A percentile compares a stretch with the other conserved stretches of the same genome.
phyloP scores from a whole-genome alignment of 2,888 invertebrate species.

The Aromia moschata region DNA sequence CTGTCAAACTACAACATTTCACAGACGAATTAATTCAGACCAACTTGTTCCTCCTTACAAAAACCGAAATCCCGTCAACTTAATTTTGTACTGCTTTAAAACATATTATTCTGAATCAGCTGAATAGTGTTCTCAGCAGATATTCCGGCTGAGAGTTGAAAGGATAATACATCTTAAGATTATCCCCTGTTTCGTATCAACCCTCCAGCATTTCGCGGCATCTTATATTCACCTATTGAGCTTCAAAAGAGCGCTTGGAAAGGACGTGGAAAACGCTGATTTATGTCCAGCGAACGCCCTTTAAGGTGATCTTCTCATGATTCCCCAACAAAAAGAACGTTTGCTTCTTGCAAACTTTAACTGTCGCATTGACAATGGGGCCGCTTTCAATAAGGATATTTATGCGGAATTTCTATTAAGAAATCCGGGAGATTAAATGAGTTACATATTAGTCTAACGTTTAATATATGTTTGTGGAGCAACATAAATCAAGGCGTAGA shows the following conservation, averaged over 20 bases:
- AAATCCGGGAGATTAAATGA: not conserved
- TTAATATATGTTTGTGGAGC: not conserved
- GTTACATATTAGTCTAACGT: not conserved
- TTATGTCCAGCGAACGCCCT: slow-evolving; percentile 8
- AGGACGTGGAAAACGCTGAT: slow-evolving; percentile 1
- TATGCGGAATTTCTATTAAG: not conserved
- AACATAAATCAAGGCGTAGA: not conserved
- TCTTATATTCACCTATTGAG: not conserved
- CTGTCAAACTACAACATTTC: not conserved
- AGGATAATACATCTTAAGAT: not conserved
- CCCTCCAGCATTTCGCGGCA: not conserved
- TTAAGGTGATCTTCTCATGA: slow-evolving; percentile 11
- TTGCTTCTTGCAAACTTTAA: not conserved
- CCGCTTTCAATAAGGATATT: not conserved
- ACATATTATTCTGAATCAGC: not conserved
- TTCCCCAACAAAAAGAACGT: not conserved
- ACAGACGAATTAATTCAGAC: not conserved
- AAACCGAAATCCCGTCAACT: not conserved
- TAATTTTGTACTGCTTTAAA: not conserved
- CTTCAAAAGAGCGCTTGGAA: not conserved
- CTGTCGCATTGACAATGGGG: not conserved
- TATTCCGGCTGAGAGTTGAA: not conserved
- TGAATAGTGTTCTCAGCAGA: not conserved
- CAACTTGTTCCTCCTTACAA: not conserved
- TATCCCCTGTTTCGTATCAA: too few species aligned